Percentiles rank a stretch among this genome's conserved stretches.
Evolutionary conservation across 1,140 invertebrate genomes (phyloP).

Genomic region (Cryptotermes secundus): DNA sequence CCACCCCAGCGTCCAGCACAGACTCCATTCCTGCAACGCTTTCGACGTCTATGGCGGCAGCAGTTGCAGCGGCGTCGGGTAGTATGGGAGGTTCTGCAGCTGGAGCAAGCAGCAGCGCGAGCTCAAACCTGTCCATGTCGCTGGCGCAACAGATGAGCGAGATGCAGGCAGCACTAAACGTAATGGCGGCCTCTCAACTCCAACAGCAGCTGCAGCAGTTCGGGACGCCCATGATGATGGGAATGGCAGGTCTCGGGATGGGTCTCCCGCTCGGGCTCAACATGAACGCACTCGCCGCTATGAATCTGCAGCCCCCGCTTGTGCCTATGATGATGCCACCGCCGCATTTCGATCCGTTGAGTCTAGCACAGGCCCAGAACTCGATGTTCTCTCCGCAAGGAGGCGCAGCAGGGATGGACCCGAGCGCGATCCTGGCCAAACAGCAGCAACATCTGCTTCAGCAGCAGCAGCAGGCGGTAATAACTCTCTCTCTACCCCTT

Average conservation of each 20-base stretch:
- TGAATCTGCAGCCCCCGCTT: constrained; percentile 83
- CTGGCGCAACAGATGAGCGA: constrained; percentile 78
- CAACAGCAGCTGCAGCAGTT: constrained; percentile 78
- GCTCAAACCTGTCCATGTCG: constrained; percentile 52
- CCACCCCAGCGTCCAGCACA: constrained; percentile 62
- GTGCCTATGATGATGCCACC: constrained; percentile 90
- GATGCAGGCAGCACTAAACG: constrained; percentile 82
- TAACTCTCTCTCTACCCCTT: neutral
- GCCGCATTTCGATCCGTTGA: constrained; percentile 68
- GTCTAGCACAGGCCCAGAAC: constrained; percentile 42
- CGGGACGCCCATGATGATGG: constrained; percentile 76
- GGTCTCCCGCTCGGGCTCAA: constrained; percentile 82
- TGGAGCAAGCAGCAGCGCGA: neutral
- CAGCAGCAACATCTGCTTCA: constrained; percentile 67
- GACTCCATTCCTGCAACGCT: constrained; percentile 57
- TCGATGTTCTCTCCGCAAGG: constrained; percentile 43
- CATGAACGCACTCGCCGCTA: constrained; percentile 78
- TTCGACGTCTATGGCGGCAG: constrained; percentile 31
- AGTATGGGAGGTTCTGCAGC: neutral
- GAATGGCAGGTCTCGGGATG: constrained; percentile 62
- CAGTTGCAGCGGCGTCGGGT: constrained; percentile 27
- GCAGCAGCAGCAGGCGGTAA: constrained; percentile 64
- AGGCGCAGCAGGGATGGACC: constrained; percentile 39
- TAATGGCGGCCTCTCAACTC: constrained; percentile 76
- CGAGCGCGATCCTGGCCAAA: constrained; percentile 58